Percentiles rank a stretch among this genome's conserved stretches.
phyloP scores from a whole-genome alignment of 2,113 vertebrate species.

The Nannospalax galili region DNA sequence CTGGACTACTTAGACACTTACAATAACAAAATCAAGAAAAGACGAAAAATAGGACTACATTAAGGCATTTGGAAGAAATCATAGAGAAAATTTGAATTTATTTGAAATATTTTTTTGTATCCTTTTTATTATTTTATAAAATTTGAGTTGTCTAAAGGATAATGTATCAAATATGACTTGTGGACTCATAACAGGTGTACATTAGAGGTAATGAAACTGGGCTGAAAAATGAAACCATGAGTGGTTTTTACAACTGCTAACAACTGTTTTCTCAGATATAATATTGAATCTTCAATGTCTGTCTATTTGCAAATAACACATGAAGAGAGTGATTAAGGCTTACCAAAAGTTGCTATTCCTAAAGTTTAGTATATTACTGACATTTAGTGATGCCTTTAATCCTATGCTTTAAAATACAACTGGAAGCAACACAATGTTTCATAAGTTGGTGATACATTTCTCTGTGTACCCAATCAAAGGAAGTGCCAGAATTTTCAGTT shows the following conservation, averaged over 20 bases:
- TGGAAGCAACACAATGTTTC: not conserved
- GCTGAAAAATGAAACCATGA: not conserved
- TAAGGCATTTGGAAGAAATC: not conserved
- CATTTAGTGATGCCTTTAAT: not conserved
- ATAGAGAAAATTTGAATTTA: not conserved
- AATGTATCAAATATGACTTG: not conserved
- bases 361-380: not conserved
- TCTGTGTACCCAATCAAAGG: not conserved
- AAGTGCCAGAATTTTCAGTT: not conserved
- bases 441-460: not conserved
- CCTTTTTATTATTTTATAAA: not conserved
- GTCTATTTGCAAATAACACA: not conserved
- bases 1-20: too few species aligned
- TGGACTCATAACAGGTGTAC: rapidly evolving
- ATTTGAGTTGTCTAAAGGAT: not conserved
- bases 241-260: not conserved
- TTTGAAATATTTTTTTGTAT: not conserved
- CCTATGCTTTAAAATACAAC: not conserved
- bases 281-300: not conserved
- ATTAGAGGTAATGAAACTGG: not conserved
- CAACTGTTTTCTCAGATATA: not conserved
- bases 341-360: not conserved
- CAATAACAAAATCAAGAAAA: too few species aligned
- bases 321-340: not conserved
- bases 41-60: not conserved